phyloP scores from a whole-genome alignment of 2,888 invertebrate species.

The Nycteola revayana region DNA sequence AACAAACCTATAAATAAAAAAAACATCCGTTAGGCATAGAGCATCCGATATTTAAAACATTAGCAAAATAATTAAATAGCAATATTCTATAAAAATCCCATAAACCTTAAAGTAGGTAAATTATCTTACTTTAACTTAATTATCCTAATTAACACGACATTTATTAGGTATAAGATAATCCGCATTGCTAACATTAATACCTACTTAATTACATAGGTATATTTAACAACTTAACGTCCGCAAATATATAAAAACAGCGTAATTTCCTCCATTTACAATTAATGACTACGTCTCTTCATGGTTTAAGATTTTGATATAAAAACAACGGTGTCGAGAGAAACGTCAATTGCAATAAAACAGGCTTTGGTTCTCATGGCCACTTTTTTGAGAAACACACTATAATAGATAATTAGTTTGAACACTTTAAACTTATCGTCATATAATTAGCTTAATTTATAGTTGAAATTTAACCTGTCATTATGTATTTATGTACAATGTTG shows the following conservation, averaged over 20 bases:
- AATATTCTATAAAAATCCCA: too few relatives aligned
- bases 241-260: slow-evolving; percentile 3
- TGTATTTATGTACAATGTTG: background rate
- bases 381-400: slow-evolving; percentile 37
- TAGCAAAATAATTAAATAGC: too few relatives aligned
- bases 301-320: slow-evolving; percentile 44
- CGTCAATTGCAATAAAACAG: slow-evolving; percentile 45
- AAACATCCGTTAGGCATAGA: too few relatives aligned
- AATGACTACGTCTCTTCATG: slow-evolving; percentile 33
- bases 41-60: too few relatives aligned
- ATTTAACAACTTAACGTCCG: background rate
- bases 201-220: background rate
- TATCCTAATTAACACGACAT: too few relatives aligned
- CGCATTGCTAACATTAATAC: too few relatives aligned
- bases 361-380: slow-evolving; percentile 55
- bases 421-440: slow-evolving; percentile 37
- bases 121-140: too few relatives aligned
- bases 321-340: slow-evolving; percentile 47
- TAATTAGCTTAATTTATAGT: slow-evolving; percentile 30
- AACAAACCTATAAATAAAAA: too few relatives aligned
- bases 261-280: slow-evolving; percentile 21
- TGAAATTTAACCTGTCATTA: slow-evolving; percentile 15
- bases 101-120: too few relatives aligned
- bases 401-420: slow-evolving; percentile 39
- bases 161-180: too few relatives aligned